These are phyloP conservation scores for Petrophora chlorosata DNA, from an alignment of 2,888 invertebrate genomes.

Conservation along the genomic window DNA sequence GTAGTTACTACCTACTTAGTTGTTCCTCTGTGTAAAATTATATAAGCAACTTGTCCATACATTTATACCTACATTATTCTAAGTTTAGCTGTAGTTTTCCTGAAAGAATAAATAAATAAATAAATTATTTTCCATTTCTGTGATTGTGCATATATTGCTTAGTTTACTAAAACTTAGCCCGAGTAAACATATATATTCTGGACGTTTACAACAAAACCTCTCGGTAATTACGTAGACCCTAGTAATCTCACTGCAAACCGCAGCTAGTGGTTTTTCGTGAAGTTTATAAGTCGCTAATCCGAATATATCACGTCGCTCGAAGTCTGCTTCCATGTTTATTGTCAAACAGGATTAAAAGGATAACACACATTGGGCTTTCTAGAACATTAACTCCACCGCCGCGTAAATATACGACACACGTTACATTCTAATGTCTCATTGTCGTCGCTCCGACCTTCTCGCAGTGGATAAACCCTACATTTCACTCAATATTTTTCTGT, in stretches of 20 bases:
- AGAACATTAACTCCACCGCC: conserved; percentile 64
- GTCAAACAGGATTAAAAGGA: conserved; percentile 66
- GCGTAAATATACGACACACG: conserved; percentile 62
- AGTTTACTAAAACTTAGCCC: not conserved
- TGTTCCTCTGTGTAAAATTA: no score
- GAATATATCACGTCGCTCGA: conserved; percentile 48
- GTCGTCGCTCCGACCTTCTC: conserved; percentile 48
- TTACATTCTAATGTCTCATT: conserved; percentile 61
- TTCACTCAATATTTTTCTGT: conserved; percentile 5
- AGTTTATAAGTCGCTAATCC: conserved; percentile 57
- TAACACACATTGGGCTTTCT: conserved; percentile 64
- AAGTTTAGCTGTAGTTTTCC: no score
- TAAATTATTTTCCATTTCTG: no score
- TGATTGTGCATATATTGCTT: no score
- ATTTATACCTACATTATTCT: no score
- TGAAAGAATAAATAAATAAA: no score
- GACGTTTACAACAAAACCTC: conserved; percentile 7
- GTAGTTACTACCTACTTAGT: no score
- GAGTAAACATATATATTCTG: not conserved
- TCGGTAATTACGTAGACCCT: conserved; percentile 6
- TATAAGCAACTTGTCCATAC: no score
- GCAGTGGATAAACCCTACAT: conserved; percentile 43
- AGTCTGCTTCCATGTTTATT: conserved; percentile 60
- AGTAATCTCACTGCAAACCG: conserved; percentile 12
- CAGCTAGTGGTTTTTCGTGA: conserved; percentile 46